Conservation (phyloP, 2,113 vertebrate species). For the Elephantulus edwardii region DNA sequence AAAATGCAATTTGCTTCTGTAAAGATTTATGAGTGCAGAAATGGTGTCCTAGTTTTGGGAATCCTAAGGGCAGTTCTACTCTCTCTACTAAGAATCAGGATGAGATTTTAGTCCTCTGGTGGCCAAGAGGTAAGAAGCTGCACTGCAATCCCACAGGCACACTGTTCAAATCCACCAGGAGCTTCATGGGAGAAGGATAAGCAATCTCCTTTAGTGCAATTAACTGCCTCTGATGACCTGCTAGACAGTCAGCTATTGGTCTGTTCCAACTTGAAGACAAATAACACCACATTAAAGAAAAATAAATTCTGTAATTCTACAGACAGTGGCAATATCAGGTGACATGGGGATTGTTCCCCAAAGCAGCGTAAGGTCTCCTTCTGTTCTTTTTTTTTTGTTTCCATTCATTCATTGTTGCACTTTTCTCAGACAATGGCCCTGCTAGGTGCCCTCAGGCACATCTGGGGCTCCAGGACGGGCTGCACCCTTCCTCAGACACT, state of each 20-base stretch:
- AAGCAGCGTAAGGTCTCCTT: background rate
- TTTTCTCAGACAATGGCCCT: background rate
- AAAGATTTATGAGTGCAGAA: background rate
- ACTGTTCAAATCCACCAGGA: too few relatives aligned
- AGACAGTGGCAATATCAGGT: background rate
- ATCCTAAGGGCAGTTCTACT: background rate
- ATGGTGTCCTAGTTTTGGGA: too few relatives aligned
- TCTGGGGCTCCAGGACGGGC: background rate
- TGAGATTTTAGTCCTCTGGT: background rate
- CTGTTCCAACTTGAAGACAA: too few relatives aligned
- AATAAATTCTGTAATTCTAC: background rate
- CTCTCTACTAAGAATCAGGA: background rate
- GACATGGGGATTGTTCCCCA: too few relatives aligned
- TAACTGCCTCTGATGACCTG: too few relatives aligned
- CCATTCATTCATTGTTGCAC: rapidly evolving
- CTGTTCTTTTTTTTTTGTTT: too few relatives aligned
- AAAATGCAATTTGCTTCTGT: background rate
- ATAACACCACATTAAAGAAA: too few relatives aligned
- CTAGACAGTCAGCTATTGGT: too few relatives aligned
- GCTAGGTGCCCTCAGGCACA: background rate
- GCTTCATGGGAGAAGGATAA: too few relatives aligned
- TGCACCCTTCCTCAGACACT: background rate
- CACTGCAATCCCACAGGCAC: too few relatives aligned
- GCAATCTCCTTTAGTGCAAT: too few relatives aligned
- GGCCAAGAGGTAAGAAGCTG: too few relatives aligned